phyloP scores from a whole-genome alignment of 1,140 invertebrate genomes.

The Drosophila auraria region DNA sequence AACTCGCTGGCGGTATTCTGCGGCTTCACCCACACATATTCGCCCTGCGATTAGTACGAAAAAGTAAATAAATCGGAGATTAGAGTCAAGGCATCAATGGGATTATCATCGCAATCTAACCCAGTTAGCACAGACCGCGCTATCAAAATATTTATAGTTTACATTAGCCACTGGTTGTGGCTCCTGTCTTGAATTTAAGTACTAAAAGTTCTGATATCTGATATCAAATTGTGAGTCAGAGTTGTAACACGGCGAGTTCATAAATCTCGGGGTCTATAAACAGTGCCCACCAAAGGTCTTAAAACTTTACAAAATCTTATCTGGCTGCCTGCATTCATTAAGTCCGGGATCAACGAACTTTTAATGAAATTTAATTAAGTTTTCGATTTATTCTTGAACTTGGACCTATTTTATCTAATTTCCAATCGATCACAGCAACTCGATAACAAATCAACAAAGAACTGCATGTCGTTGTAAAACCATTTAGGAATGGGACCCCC shows the following conservation, averaged over 20 bases:
- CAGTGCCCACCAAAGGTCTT: background rate
- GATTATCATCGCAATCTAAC: conserved; percentile 22
- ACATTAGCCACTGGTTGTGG: background rate
- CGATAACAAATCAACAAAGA: conserved; percentile 28
- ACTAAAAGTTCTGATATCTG: background rate
- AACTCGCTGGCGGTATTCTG: conserved; percentile 88
- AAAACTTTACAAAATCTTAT: conserved; percentile 22
- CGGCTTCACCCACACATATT: conserved; percentile 95
- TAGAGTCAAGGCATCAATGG: conserved; percentile 12
- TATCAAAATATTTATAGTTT: background rate
- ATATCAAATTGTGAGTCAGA: conserved; percentile 1
- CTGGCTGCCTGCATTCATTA: background rate
- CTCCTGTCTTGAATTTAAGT: background rate
- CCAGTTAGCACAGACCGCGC: background rate
- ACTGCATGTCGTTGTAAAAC: conserved; percentile 20
- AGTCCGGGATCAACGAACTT: background rate
- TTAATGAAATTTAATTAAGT: background rate
- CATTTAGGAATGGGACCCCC: conserved; percentile 23
- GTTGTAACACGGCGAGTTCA: conserved; percentile 6
- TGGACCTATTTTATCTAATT: background rate
- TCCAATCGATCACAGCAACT: background rate
- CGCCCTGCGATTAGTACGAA: conserved; percentile 87
- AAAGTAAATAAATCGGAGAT: conserved; percentile 17
- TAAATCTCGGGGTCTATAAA: conserved; percentile 41
- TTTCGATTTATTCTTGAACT: background rate